Evolutionary conservation across 2,797 vertebrate species (phyloP), one percentile per base, ranked within the genome.

Genomic region (Galaxias olidus): DNA sequence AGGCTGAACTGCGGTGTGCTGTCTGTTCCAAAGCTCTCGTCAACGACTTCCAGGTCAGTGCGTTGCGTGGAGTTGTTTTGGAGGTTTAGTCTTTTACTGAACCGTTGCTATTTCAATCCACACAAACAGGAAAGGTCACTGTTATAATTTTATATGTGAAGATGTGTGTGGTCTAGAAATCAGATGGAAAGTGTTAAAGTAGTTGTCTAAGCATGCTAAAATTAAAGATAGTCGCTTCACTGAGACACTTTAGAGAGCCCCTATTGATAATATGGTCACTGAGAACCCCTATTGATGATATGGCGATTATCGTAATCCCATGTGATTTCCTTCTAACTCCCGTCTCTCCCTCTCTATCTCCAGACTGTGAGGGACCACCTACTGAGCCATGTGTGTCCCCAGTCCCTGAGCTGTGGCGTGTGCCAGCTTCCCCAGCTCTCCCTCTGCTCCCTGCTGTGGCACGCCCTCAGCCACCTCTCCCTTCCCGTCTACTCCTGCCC

Each of bases 381-480:
- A 57, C 90, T 96, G 62, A 91, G 89, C 73, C 97, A 99, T 1
- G 88, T 94, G 46, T 95, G 93, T 80, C 17, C 91, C 61, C 94
- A 94, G 80, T 93, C 91, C 70, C 91, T 97, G 61, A 92, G 85
- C 30, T 99, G 97, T 13, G 86, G 91, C 0, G 75, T 98, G 62
- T 99, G 97, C 6, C 94, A 93, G 76, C 92, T 94, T 69, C 82
- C 93, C 12, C 95, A 94, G 81, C 89, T 91, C 56, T 95, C 92
- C 13, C 83, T 94, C 20, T 99, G 97, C 86, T 89, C 95, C 75
- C 91, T 98, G 66, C 87, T 98, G 88, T 98, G 96, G 96, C 97
- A 99, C 78, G 51, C 90, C 0, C 92, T 99, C 41, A 83, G 93
- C 13, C 97, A 99, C 82, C 84, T 98, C 45, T 90, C 93, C 0